Percentiles rank a stretch among this genome's conserved stretches.
These are phyloP conservation scores for Zaprionus nigranus DNA, from an alignment of 1,140 invertebrate species.

Conservation along the genomic window DNA sequence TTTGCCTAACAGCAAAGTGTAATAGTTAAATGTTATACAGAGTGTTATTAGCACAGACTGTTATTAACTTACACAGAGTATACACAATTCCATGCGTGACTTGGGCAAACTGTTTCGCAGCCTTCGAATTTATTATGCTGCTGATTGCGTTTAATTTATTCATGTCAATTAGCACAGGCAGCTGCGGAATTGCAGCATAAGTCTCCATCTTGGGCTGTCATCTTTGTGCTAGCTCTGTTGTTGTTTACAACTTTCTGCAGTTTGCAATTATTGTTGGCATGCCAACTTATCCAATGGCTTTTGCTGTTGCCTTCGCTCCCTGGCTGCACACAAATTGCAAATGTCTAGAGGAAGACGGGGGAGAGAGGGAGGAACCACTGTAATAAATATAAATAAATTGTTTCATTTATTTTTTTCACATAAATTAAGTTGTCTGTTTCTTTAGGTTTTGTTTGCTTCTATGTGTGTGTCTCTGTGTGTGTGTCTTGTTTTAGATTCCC, in stretches of 20 bases:
- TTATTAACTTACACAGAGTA: neutral
- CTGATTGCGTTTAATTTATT: constrained; percentile 72
- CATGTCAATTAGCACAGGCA: constrained; percentile 58
- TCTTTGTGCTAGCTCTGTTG: neutral
- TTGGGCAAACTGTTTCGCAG: neutral
- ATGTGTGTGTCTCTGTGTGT: neutral
- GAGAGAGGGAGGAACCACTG: constrained; percentile 3
- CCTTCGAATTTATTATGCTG: constrained; percentile 59
- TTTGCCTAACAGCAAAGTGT: neutral
- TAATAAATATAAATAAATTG: constrained; percentile 35
- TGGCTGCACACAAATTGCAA: constrained; percentile 16
- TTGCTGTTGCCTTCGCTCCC: neutral
- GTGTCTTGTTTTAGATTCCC: constrained; percentile 9
- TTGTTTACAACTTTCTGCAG: constrained; percentile 5
- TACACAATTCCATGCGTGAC: neutral
- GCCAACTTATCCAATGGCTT: constrained; percentile 28
- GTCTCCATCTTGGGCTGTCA: neutral
- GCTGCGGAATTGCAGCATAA: constrained; percentile 9
- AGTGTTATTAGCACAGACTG: neutral
- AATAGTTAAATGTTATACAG: neutral
- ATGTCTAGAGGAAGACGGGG: neutral
- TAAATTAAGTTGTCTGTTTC: constrained; percentile 18
- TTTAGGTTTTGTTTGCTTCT: neutral
- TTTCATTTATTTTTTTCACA: constrained; percentile 38
- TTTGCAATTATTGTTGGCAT: constrained; percentile 33